Evolutionary conservation across 1,140 invertebrate genomes (phyloP), one percentile per base, ranked within the genome.

Genomic region (Linepithema humile): DNA sequence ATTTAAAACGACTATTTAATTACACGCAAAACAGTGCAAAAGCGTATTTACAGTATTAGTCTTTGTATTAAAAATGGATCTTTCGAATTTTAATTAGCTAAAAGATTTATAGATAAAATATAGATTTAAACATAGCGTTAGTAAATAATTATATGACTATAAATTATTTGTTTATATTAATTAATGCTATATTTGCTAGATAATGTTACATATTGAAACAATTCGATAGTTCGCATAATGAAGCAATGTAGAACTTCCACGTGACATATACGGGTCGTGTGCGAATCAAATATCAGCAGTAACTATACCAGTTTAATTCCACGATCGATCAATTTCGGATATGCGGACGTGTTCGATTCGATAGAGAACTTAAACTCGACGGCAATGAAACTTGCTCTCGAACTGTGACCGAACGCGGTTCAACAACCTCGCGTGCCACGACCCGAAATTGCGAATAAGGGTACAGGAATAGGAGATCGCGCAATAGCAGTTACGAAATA

Each of bases 361-460:
- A 50, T 35, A 43, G 48, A 50, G 67, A 72, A 60, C 77, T 35
- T 67, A 69, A 48, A 40, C 45, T 57, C 45, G 45, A 55, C 26
- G 65, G 67, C 48, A 53, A 55, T 50, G 50, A 80, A 85, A 82
- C 73, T 86, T 85, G 53, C 32, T 67, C 85, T 23, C 20, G 69
- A 38, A 55, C 43, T 17, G 50, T 74, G 48, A 59, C 74, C 67
- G 53, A 57, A 57, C 59, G 17, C 48, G 53, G 86, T 86, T 88
- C 86, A 77, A 88, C 72, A 83, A 88, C 85, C 73, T 87, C 80
- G 86, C 86, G 82, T 84, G 86, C 65, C 50, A 50, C 85, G 70
- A 55, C 40, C 48, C 72, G 43, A 86, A 88, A 88, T 86, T 86
- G 29, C 59, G 26, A 64, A 48, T 57, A 59, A 43, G 45, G 10